These are phyloP conservation scores for Megalopta genalis DNA, from an alignment of 1,140 invertebrate species.

Conservation along the genomic window DNA sequence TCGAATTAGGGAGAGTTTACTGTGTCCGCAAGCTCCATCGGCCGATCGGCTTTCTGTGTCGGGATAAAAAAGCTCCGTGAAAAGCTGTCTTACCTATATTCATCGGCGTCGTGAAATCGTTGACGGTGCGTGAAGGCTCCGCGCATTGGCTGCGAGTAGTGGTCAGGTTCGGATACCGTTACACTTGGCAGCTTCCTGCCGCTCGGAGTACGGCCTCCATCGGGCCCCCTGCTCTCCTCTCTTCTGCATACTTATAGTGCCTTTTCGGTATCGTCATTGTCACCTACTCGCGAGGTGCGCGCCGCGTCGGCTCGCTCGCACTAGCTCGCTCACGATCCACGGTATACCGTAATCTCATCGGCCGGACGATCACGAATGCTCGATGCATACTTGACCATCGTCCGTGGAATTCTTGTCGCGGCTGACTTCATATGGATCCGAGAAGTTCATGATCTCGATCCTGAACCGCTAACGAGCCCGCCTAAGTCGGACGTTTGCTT, in stretches of 20 bases:
- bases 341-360: conserved; percentile 44
- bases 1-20: no score
- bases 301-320: background rate
- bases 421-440: conserved; percentile 2
- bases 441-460: conserved; percentile 5
- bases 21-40: no score
- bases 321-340: background rate
- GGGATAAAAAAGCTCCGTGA: conserved; percentile 21
- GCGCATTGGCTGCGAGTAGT: conserved; percentile 29
- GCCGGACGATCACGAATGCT: conserved; percentile 35
- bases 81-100: conserved; percentile 43
- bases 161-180: conserved; percentile 69
- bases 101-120: conserved; percentile 53
- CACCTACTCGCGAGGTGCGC: conserved; percentile 45
- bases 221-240: conserved; percentile 39
- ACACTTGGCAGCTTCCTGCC: conserved; percentile 75
- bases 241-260: conserved; percentile 68
- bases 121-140: conserved; percentile 38
- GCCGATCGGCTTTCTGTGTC: no score
- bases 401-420: conserved; percentile 20
- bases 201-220: conserved; percentile 52
- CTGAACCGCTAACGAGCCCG: background rate
- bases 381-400: conserved; percentile 27
- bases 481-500: background rate
- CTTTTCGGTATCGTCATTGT: conserved; percentile 59